Base-by-base conservation (phyloP, 2,888 invertebrate species). In the Phortica okadai region DNA sequence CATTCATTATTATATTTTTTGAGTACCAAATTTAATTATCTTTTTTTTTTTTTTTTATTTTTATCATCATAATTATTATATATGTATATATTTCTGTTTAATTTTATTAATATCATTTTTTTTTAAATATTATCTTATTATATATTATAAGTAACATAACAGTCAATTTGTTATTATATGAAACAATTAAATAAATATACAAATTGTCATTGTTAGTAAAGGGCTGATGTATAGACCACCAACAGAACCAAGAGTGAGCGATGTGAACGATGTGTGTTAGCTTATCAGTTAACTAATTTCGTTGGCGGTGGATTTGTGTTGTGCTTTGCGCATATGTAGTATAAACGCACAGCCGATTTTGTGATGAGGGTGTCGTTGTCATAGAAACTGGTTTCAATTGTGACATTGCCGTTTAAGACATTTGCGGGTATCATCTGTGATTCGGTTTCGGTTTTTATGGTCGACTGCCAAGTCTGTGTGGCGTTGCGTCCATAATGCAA, bases 371-470 rank as follows among this genome's bases (percentile, higher is more conserved):
- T 93, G 88, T 98, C 97, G 84, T 97, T 98, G 91, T 99, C 99
- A 91, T 94, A 99, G 92, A 99, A 99, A 91, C 97, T 97, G 0
- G 98, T 99, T 93, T 99, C 98, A 83, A 99, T 98, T 42, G 98
- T 96, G 74, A 98, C 96, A 90, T 99, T 98, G 10, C 99, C 98
- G 92, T 98, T 99, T 83, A 99, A 94, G 79, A 99, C 95, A 91
- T 97, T 97, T 6, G 99, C 98, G n/a, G 99, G 99, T 97, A 99
- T 98, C 99, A 99, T 99, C 92, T 99, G 98, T 75, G 97, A 97
- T 92, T 99, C 99, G 0, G 99, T 99, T 0, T 99, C 99, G 11
- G 99, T 99, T 92, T 99, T 98, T 86, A 99, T 98, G 76, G 98
- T 94, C 75, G 98, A 98, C 92, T 99, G 99, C 99, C 99, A 99